Evolutionary conservation across 2,113 vertebrate species (phyloP).

Genomic region (Phalacrocorax aristotelis): DNA sequence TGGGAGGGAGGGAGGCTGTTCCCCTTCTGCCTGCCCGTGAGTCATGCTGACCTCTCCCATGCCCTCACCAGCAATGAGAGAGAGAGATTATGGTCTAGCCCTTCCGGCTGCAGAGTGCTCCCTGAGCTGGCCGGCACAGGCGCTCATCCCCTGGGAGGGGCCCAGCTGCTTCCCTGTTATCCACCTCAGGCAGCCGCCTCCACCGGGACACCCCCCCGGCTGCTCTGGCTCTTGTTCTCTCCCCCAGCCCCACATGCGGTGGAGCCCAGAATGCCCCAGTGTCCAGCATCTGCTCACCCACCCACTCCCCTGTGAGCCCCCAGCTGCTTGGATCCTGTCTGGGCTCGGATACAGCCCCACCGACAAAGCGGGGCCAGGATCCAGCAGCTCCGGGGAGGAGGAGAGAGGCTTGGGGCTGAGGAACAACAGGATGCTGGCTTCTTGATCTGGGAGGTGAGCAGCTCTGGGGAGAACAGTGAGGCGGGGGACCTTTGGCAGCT

Average conservation of each 20-base stretch:
- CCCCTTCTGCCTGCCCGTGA: not conserved
- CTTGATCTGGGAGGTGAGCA: not conserved
- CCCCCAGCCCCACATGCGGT: accelerated
- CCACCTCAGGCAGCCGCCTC: not conserved
- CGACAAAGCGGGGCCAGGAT: not conserved
- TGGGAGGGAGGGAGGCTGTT: not conserved
- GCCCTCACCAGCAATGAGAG: slow-evolving; percentile 19
- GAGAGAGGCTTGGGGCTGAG: not conserved
- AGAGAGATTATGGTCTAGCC: slow-evolving; percentile 34
- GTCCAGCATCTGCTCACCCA: accelerated
- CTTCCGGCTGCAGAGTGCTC: slow-evolving; percentile 47
- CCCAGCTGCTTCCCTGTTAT: not conserved
- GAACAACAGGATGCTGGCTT: not conserved
- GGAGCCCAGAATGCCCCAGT: not conserved
- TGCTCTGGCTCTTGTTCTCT: not conserved
- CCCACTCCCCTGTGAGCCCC: not conserved
- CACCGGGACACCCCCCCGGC: not conserved
- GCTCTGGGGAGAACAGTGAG: accelerated
- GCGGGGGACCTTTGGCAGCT: not conserved
- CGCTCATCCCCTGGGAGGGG: slow-evolving; percentile 43
- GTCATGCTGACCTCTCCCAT: slow-evolving; percentile 72
- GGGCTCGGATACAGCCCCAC: not conserved
- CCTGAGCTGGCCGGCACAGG: not conserved
- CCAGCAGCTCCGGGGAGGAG: not conserved
- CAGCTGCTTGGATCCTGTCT: accelerated